These are phyloP conservation scores for Zeus faber DNA, from an alignment of 2,113 vertebrate genomes.

Conservation along the genomic window DNA sequence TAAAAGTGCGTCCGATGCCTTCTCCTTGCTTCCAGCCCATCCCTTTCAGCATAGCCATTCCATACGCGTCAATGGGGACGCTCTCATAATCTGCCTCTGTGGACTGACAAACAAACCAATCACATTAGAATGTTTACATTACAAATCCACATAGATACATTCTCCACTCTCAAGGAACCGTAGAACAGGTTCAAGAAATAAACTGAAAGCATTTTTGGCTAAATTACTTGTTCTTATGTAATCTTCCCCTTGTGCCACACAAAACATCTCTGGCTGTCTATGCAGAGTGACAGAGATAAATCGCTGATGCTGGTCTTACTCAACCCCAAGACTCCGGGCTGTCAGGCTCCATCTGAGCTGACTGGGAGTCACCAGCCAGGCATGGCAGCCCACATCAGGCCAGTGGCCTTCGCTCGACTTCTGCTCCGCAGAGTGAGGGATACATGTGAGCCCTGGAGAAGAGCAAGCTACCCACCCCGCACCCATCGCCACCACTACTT, in stretches of 20 bases:
- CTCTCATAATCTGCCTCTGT: constrained; percentile 84
- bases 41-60: constrained; percentile 87
- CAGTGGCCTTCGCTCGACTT: constrained; percentile 24
- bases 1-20: constrained; percentile 87
- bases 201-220: background rate
- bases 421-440: constrained; percentile 19
- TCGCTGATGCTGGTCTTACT: constrained; percentile 39
- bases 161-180: too few species aligned
- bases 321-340: constrained; percentile 48
- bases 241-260: constrained; percentile 26
- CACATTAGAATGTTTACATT: background rate
- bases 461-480: constrained; percentile 17
- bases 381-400: constrained; percentile 23
- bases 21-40: constrained; percentile 88
- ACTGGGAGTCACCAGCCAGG: constrained; percentile 37
- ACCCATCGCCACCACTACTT: constrained; percentile 19
- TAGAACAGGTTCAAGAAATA: too few species aligned
- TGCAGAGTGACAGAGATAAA: constrained; percentile 30
- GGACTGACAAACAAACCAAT: constrained; percentile 65
- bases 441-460: constrained; percentile 16
- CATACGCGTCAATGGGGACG: constrained; percentile 85
- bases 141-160: background rate
- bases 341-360: constrained; percentile 35
- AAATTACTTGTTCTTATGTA: constrained; percentile 34
- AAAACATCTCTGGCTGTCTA: constrained; percentile 5